phyloP scores from a whole-genome alignment of 2,113 vertebrate species.

The Aegypius monachus region DNA sequence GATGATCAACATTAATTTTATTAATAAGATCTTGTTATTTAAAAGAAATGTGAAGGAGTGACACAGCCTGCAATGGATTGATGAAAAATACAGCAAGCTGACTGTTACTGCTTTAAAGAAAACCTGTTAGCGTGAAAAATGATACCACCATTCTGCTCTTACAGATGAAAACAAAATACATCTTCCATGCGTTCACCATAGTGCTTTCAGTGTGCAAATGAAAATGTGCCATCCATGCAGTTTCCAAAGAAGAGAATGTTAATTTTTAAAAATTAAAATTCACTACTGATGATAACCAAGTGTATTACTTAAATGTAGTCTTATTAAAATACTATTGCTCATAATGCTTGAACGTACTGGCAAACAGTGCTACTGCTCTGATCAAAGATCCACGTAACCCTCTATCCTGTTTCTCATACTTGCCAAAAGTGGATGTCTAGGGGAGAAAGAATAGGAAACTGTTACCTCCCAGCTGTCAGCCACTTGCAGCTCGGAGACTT shows the following conservation, averaged over 20 bases:
- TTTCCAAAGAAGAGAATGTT: not conserved
- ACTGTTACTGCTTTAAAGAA: not conserved
- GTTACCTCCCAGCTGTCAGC: not conserved
- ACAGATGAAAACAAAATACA: not conserved
- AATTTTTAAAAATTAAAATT: not conserved
- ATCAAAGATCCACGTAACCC: not conserved
- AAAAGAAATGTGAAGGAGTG: not conserved
- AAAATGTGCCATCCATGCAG: not conserved
- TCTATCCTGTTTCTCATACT: rapidly evolving
- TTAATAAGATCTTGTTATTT: not conserved
- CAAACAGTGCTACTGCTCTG: not conserved
- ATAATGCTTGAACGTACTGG: rapidly evolving
- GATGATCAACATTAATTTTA: not conserved
- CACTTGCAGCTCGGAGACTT: not conserved
- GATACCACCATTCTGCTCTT: not conserved
- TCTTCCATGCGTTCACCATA: not conserved
- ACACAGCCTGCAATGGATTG: not conserved
- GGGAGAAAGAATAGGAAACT: not conserved
- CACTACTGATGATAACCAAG: not conserved
- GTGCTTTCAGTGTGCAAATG: not conserved
- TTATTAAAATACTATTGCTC: not conserved
- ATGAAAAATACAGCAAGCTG: not conserved
- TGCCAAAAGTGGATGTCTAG: not conserved
- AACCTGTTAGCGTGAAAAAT: not conserved
- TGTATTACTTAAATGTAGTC: not conserved